Evolutionary conservation across 2,113 vertebrate species (phyloP), one percentile per base, ranked within the genome.

Genomic region (Cebidichthys violaceus): DNA sequence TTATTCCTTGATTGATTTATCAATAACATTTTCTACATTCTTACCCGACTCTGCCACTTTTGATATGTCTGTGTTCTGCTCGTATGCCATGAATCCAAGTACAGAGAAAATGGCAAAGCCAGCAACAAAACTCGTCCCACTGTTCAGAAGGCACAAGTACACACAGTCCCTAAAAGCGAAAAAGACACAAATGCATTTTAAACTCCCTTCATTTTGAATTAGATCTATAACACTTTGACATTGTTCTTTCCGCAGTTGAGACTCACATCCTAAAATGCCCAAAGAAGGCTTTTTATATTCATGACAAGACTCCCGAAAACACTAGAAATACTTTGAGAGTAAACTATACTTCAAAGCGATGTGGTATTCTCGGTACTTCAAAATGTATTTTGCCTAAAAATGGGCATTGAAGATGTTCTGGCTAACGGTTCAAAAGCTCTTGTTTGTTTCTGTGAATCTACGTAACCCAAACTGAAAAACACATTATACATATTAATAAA

Each of bases 61-160:
- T 69, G 97, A 96, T 80, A 98, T 97, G 80, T 95, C 94, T 2
- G 95, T 85, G 0, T 95, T 94, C 84, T 98, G 97, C 77, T 98
- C 96, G 59, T 71, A 94, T 4, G 97, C 96, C 97, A 98, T 98
- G 89, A 98, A 98, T 75, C 96, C 95, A 83, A 98, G 94, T 64
- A 95, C 96, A 31, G 97, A 98, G 93, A 99, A 98, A 79, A 99
- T 97, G 75, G 97, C 97, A 93, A 99, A 98, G 11, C 98, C 98
- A 10, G 98, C 97, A 45, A 96, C 80, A 50, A 99, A 98, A 89
- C 98, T 99, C 79, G 98, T 99, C 64, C 94, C 95, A 50, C 97
- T 99, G 91, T 99, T 99, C 87, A 99, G 89, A 80, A 97, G 95
- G 94, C 97, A 98, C 68, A 99, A 95, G 82, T 97, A 95, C 15